Evolutionary conservation across 2,888 invertebrate genomes (phyloP).

Genomic region (Sminthurinus aureus): DNA sequence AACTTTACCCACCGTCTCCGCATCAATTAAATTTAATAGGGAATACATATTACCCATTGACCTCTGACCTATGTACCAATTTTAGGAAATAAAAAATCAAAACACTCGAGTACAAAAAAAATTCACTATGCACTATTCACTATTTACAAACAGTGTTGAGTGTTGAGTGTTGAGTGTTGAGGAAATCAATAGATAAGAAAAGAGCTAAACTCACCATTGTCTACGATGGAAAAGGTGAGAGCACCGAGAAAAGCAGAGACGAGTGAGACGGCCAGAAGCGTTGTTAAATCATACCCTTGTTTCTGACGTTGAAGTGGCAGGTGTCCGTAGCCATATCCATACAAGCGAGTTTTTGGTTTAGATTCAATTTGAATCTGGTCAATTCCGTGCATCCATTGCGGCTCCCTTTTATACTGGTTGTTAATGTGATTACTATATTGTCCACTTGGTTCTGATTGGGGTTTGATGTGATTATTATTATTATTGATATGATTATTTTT

Average conservation of each 20-base stretch:
- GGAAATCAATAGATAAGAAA: neutral
- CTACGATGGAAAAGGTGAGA: slow-evolving; percentile 51
- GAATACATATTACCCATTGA: slow-evolving; percentile 8
- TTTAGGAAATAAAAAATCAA: no score
- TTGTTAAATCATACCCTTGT: slow-evolving; percentile 52
- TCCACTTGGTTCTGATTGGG: neutral
- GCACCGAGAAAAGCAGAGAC: slow-evolving; percentile 58
- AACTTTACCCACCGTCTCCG: slow-evolving; percentile 5
- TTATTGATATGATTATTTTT: no score
- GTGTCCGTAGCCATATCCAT: neutral
- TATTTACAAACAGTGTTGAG: neutral
- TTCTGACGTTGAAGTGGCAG: neutral
- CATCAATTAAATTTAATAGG: slow-evolving; percentile 22
- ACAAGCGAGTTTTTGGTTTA: neutral
- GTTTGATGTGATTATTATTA: neutral
- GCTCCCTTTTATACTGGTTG: neutral
- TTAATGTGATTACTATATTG: no score
- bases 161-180: neutral
- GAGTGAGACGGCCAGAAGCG: slow-evolving; percentile 54
- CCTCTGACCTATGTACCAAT: slow-evolving; percentile 4
- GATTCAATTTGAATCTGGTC: slow-evolving; percentile 32
- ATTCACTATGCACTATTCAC: no score
- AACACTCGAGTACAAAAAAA: no score
- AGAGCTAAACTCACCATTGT: slow-evolving; percentile 31
- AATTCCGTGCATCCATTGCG: slow-evolving; percentile 19